Evolutionary conservation across 2,888 invertebrate species (phyloP).

Genomic region (Drymonia ruficornis): DNA sequence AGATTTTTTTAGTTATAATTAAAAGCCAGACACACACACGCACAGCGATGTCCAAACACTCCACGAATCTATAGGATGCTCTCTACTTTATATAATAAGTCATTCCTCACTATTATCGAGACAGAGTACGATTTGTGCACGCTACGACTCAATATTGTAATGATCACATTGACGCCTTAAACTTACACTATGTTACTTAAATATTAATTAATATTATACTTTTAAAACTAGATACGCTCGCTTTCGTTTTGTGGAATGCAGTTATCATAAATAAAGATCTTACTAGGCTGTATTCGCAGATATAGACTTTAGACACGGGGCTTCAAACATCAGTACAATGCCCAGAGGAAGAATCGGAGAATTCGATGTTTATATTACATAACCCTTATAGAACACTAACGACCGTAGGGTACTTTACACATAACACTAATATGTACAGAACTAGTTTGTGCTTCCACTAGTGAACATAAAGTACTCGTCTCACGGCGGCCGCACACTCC

Average conservation of each 20-base stretch:
- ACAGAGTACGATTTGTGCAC: conserved; percentile 78
- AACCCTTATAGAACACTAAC: conserved; percentile 65
- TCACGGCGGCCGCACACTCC: conserved; percentile 40
- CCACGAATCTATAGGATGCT: conserved; percentile 75
- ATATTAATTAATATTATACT: conserved; percentile 59
- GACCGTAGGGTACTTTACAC: conserved; percentile 73
- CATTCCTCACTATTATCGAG: conserved; percentile 65
- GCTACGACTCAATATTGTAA: conserved; percentile 74
- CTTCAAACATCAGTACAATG: conserved; percentile 78
- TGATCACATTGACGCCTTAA: conserved; percentile 81
- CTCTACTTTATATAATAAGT: conserved; percentile 68
- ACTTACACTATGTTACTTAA: conserved; percentile 68
- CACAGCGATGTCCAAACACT: conserved; percentile 75
- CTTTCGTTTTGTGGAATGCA: conserved; percentile 80
- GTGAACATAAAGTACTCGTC: conserved; percentile 53
- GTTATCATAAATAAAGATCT: conserved; percentile 75
- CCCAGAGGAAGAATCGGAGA: conserved; percentile 68
- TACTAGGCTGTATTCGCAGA: conserved; percentile 64
- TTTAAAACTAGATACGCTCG: conserved; percentile 71
- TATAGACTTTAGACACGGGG: conserved; percentile 59
- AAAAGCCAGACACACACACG: conserved; percentile 77
- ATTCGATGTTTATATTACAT: conserved; percentile 81
- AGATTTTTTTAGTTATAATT: conserved; percentile 69
- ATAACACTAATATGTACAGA: conserved; percentile 81
- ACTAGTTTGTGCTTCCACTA: conserved; percentile 81